A percentile compares a stretch with the other conserved stretches of the same genome.
Evolutionary conservation across 1,140 invertebrate species (phyloP).

Genomic region (Brachionus plicatilis): DNA sequence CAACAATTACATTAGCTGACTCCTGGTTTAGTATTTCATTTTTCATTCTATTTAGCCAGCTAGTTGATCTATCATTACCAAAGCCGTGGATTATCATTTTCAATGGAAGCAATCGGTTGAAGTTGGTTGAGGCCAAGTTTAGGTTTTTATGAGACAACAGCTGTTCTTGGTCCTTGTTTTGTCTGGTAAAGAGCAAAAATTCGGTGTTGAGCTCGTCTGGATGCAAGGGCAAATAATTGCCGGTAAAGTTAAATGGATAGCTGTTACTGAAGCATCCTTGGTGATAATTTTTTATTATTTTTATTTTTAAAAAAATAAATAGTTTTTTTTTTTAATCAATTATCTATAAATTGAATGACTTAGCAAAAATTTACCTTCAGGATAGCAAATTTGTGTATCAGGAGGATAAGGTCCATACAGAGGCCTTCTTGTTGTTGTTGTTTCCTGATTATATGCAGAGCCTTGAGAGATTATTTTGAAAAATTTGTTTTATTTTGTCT

Average conservation of each 20-base stretch:
- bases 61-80: constrained; percentile 70
- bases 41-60: constrained; percentile 2
- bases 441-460: background rate
- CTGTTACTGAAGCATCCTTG: constrained; percentile 45
- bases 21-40: constrained; percentile 12
- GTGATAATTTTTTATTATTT: too few relatives aligned
- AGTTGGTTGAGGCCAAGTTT: background rate
- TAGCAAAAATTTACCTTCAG: background rate
- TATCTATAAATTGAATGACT: background rate
- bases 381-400: background rate
- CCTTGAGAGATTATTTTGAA: background rate
- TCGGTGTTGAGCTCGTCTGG: constrained; percentile 36
- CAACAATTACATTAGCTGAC: constrained; percentile 10
- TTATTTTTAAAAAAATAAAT: too few relatives aligned
- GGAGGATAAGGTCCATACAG: background rate
- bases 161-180: background rate
- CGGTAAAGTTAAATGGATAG: constrained; percentile 45
- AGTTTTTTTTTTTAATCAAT: too few relatives aligned
- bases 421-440: background rate
- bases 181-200: constrained; percentile 18
- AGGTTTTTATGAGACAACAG: background rate
- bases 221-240: constrained; percentile 43
- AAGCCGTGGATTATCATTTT: constrained; percentile 91
- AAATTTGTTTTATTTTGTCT: background rate
- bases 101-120: background rate